Base-by-base conservation (phyloP, 2,797 vertebrate genomes). In the Myotis daubentonii region DNA sequence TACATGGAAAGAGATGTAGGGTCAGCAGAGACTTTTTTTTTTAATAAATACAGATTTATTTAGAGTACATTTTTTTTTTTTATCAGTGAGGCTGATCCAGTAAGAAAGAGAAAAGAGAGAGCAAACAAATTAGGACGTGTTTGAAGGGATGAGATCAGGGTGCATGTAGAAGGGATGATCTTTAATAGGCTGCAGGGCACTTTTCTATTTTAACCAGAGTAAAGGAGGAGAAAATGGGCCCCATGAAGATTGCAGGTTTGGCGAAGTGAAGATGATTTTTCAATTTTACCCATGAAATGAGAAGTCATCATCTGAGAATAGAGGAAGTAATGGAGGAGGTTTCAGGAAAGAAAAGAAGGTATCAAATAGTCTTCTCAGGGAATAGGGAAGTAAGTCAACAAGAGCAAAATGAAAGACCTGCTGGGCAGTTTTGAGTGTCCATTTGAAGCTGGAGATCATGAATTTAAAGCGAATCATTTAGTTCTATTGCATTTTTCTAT, bases 181-280 rank as follows among this genome's bases (percentile, higher is more conserved):
- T 83, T 79, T 36, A 57, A 70, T 33, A 80, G 53, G 57, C 41
- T 17, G 38, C 74, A 68, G 84, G 28, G 28, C n/a, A 79, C 20
- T 90, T 75, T 88, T 86, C 90, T 70, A 44, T 80, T 96, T 95
- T 88, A 83, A 57, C 94, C 87, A 76, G 70, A 93, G 70, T 38
- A 87, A 91, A 93, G 62, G 72, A 89, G 81, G 62, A 83, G 87
- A 81, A 94, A 95, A 94, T 91, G 92, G 71, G 20, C 30, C 47
- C 85, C 60, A 93, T 89, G 92, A 93, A 97, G 96, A 96, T 91
- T 96, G 94, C 86, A 95, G 93, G 93, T 96, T 97, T 96, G 94
- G 94, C 65, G 55, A 92, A 96, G 83, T 87, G 87, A 97, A 97
- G 94, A 97, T 96, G 95, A 96, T 97, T 95, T 97, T 97, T 95